phyloP scores from a whole-genome alignment of 1,140 invertebrate species.

The Pogonomyrmex californicus region DNA sequence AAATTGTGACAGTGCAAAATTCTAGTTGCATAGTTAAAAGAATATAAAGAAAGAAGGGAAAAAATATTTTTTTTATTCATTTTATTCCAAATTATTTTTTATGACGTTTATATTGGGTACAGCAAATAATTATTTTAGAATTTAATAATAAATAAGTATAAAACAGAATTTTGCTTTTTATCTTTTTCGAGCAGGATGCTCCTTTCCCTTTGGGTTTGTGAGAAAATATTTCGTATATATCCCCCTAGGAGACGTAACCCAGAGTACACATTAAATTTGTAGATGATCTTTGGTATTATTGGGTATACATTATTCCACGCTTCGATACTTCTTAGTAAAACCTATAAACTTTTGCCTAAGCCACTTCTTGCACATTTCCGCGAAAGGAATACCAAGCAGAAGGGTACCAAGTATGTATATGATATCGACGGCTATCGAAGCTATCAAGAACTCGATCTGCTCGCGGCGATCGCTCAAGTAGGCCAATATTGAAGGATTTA shows the following conservation, averaged over 20 bases:
- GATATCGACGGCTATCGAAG: not conserved
- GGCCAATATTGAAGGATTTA: constrained; percentile 63
- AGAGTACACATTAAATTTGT: constrained; percentile 27
- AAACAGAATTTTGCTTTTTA: not conserved
- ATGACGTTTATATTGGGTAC: not conserved
- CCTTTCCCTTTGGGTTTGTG: not conserved
- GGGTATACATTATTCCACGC: not conserved
- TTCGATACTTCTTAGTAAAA: not conserved
- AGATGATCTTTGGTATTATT: not conserved
- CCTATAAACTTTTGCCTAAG: not conserved
- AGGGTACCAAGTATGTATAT: not conserved
- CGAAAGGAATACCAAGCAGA: constrained; percentile 24
- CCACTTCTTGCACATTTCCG: not conserved
- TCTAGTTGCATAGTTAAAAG: too few species aligned
- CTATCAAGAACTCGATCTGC: constrained; percentile 55
- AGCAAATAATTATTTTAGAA: not conserved
- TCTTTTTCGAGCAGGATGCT: not conserved
- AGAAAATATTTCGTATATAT: not conserved
- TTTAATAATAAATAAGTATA: not conserved
- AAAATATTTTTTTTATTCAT: not conserved
- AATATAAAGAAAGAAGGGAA: not conserved
- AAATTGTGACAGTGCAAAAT: not conserved
- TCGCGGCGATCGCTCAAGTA: constrained; percentile 47
- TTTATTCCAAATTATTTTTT: not conserved
- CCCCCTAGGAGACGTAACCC: not conserved